Percentiles rank a stretch among this genome's conserved stretches.
Evolutionary conservation across 2,797 vertebrate species (phyloP).

Genomic region (Syncerus caffer): DNA sequence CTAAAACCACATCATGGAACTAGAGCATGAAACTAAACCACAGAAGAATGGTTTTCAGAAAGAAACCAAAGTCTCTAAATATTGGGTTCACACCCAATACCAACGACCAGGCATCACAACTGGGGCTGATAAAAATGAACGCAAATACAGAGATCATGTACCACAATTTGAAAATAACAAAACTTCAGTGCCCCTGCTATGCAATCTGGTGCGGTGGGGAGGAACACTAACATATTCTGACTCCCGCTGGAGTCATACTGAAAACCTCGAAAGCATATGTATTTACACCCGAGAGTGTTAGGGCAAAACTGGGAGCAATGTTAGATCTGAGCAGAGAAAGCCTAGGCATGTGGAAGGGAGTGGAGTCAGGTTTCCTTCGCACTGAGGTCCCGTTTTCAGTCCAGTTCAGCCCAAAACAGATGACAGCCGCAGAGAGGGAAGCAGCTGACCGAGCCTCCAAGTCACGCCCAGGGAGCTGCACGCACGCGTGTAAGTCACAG

Average conservation of each 20-base stretch:
- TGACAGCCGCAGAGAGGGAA: rapidly evolving
- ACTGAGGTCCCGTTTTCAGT: background rate
- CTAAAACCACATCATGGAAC: constrained; percentile 21
- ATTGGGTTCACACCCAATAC: background rate
- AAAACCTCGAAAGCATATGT: background rate
- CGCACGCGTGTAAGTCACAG: background rate
- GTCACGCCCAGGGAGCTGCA: background rate
- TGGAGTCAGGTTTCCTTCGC: background rate
- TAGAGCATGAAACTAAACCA: background rate
- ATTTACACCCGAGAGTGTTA: background rate
- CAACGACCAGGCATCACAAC: background rate
- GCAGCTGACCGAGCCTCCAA: background rate
- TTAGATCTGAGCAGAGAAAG: background rate
- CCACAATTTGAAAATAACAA: background rate
- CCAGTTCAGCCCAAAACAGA: background rate
- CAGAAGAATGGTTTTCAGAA: background rate
- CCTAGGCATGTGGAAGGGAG: background rate
- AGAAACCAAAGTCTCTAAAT: constrained; percentile 22
- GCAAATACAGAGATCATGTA: background rate
- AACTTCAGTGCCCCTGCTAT: background rate
- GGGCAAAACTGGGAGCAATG: background rate
- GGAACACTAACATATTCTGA: background rate
- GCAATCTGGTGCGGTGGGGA: background rate
- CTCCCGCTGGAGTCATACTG: rapidly evolving
- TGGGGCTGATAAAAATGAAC: background rate